These are phyloP conservation scores for Rugalucina vietnamica DNA, from an alignment of 2,888 invertebrate genomes.

Conservation along the genomic window DNA sequence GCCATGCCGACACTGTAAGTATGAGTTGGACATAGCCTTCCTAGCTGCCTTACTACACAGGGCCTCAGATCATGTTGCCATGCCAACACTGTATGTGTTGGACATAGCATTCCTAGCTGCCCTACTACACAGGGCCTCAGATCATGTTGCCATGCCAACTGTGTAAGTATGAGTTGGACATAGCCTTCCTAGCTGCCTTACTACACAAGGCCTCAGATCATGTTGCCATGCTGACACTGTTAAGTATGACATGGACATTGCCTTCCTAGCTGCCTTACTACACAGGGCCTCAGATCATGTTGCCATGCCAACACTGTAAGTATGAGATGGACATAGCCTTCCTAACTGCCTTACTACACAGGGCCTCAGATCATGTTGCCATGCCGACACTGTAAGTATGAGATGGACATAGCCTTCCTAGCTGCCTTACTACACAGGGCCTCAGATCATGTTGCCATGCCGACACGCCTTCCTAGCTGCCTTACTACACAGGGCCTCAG, in stretches of 20 bases:
- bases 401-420: too few relatives aligned
- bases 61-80: conserved; percentile 93
- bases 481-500: conserved; percentile 95
- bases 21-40: conserved; percentile 90
- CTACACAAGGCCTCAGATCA: too few relatives aligned
- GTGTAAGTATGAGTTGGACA: too few relatives aligned
- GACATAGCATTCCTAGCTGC: conserved; percentile 96
- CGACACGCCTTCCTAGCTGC: conserved; percentile 95
- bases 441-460: too few relatives aligned
- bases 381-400: conserved; percentile 92
- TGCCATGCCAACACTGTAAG: conserved; percentile 92
- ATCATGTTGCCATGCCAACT: conserved; percentile 92
- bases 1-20: conserved; percentile 93
- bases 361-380: conserved; percentile 94
- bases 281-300: conserved; percentile 95
- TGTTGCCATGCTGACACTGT: too few relatives aligned
- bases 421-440: too few relatives aligned
- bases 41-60: conserved; percentile 96
- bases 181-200: too few relatives aligned
- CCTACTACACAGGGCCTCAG: conserved; percentile 95
- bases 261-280: conserved; percentile 94
- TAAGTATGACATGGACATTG: conserved; percentile 89
- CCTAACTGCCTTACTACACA: conserved; percentile 95
- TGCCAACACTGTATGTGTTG: conserved; percentile 90
- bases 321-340: conserved; percentile 91